Evolutionary conservation across 53 echinoderm and acorn worm species (phyloP), one percentile per base, ranked within the genome.

Genomic region (Paracentrotus lividus): DNA sequence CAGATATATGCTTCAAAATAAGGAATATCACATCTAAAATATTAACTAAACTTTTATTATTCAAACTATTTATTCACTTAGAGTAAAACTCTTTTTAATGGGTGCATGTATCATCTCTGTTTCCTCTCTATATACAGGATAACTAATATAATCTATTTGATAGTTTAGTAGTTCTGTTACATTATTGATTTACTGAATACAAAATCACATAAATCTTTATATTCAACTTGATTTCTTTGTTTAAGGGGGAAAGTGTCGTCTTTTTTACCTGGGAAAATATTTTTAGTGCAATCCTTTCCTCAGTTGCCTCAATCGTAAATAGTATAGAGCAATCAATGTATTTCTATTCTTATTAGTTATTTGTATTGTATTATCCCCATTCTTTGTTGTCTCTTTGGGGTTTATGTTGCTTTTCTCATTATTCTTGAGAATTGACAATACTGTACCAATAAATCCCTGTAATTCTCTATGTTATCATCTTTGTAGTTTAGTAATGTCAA

Each of bases 31-130:
- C 31, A 10, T 76, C 2, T 67, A 10, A 65, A 1, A 65, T 7
- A 20, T 4, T 42, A 40, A 21, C 36, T 69, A 69, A 2, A 76
- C 42, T 76, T 20, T 42, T 76, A 42, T 23, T 76, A 42, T 76
- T 26, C 38, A 42, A 40, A 76, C 42, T 76, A 76, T 76, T 76
- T 76, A 76, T 76, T 76, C 20, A 18, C 38, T 76, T 36, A 42
- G 42, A 76, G 76, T 42, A 36, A 40, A 6, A 76, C 34, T 72
- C 42, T 76, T 20, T 38, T 64, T 53, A 53, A 53, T 54, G 54
- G 18, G 18, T 54, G 18, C 54, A 54, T 54, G 2, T 18, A 54
- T 54, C 13, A 15, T 54, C 54, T 18, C 18, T 15, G 14, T 18
- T 54, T 54, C n/a, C n/a, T n/a, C n/a, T 60, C 2, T 1, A 60